phyloP scores from a whole-genome alignment of 2,888 invertebrate genomes.

The Conistra vaccinii region DNA sequence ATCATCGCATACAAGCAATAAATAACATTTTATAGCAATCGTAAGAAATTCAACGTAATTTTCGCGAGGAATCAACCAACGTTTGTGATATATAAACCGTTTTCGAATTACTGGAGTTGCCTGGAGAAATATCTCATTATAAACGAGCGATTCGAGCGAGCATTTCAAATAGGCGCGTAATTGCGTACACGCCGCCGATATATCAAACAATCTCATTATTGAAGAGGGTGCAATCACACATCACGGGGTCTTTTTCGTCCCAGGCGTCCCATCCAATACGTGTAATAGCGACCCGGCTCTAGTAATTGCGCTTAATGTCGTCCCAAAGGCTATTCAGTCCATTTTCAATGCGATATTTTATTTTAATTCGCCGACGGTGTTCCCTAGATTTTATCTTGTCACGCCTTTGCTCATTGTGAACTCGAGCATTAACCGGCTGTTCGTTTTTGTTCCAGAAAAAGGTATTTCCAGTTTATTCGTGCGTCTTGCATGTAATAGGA shows the following conservation, averaged over 20 bases:
- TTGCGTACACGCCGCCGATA: constrained; percentile 77
- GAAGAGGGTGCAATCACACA: constrained; percentile 73
- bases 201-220: constrained; percentile 81
- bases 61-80: constrained; percentile 73
- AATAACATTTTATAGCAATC: constrained; percentile 75
- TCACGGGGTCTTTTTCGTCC: constrained; percentile 72
- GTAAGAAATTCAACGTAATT: constrained; percentile 76
- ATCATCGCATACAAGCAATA: constrained; percentile 72
- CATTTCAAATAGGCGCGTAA: constrained; percentile 83
- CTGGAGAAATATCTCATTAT: constrained; percentile 82
- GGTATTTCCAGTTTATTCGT: constrained; percentile 76
- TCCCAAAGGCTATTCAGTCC: constrained; percentile 86
- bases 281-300: constrained; percentile 78
- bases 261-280: constrained; percentile 72
- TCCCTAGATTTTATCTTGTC: constrained; percentile 88
- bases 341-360: constrained; percentile 86
- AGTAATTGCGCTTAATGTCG: constrained; percentile 87
- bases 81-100: constrained; percentile 73
- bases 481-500: constrained; percentile 77
- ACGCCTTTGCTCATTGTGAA: constrained; percentile 86
- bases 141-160: constrained; percentile 72
- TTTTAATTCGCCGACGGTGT: constrained; percentile 84
- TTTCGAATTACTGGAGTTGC: constrained; percentile 78
- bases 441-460: constrained; percentile 81
- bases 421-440: constrained; percentile 78